These are phyloP conservation scores for Dendrolimus punctatus DNA, from an alignment of 1,140 invertebrate genomes.

Conservation along the genomic window DNA sequence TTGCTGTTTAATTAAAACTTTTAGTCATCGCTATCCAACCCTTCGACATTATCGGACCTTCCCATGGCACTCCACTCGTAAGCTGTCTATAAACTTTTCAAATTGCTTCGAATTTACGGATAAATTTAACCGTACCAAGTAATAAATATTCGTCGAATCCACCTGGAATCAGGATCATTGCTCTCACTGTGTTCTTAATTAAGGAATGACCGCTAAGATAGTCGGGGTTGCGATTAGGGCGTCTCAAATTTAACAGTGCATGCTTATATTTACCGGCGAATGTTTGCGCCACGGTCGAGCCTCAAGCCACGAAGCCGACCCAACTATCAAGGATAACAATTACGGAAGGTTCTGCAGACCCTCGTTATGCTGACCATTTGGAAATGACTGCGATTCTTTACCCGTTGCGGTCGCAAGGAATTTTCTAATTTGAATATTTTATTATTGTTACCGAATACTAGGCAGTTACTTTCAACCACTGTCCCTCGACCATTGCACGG, in stretches of 20 bases:
- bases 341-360: conserved; percentile 14
- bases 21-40: conserved; percentile 35
- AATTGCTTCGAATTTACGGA: conserved; percentile 2
- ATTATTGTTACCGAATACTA: not conserved
- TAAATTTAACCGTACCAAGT: conserved; percentile 4
- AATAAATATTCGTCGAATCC: no score
- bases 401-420: conserved; percentile 10
- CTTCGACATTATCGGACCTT: conserved; percentile 46
- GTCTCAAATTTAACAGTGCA: not conserved
- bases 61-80: conserved; percentile 23
- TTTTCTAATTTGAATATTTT: conserved; percentile 16
- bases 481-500: no score
- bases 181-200: no score
- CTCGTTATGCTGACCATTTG: conserved; percentile 14
- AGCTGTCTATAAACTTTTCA: conserved; percentile 1
- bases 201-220: no score
- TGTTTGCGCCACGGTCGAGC: conserved; percentile 11
- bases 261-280: conserved; percentile 3
- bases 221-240: no score
- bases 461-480: no score
- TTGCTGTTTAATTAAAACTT: conserved; percentile 32
- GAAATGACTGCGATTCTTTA: conserved; percentile 13
- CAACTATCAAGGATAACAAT: conserved; percentile 20
- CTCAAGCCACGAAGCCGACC: conserved; percentile 7
- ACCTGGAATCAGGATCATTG: no score